These are phyloP conservation scores for Drosophila seclusa DNA, from an alignment of 2,888 invertebrate species.

Conservation along the genomic window DNA sequence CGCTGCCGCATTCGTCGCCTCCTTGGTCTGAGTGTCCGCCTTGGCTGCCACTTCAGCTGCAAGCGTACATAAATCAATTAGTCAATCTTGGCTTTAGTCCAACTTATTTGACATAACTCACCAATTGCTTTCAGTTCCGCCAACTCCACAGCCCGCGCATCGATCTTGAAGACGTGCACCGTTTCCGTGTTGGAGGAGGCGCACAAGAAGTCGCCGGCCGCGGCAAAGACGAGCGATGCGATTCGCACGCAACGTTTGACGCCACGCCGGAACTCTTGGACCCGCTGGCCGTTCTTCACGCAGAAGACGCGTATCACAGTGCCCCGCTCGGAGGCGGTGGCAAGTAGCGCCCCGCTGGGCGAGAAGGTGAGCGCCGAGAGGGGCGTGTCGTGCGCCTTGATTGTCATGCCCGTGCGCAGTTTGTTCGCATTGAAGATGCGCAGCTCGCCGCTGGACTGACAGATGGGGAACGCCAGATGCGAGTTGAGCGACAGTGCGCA, in stretches of 20 bases:
- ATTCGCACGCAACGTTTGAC: conserved; percentile 84
- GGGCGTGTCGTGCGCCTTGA: conserved; percentile 83
- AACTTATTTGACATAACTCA: conserved; percentile 21
- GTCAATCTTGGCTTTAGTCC: background rate
- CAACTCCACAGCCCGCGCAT: conserved; percentile 79
- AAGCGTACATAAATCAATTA: background rate
- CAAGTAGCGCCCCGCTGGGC: conserved; percentile 82
- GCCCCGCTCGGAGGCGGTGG: conserved; percentile 85
- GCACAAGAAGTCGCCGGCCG: conserved; percentile 82
- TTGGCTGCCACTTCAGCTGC: conserved; percentile 69
- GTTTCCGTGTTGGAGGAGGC: conserved; percentile 85
- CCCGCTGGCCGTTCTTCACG: conserved; percentile 84
- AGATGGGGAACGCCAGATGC: conserved; percentile 84
- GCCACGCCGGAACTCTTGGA: conserved; percentile 85
- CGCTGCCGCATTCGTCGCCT: conserved; percentile 10
- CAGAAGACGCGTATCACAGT: conserved; percentile 85
- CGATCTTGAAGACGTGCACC: conserved; percentile 84
- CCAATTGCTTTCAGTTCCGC: conserved; percentile 78
- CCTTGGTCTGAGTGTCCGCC: conserved; percentile 47
- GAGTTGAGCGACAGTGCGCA: conserved; percentile 84
- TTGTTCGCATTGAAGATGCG: conserved; percentile 84
- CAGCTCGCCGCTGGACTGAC: conserved; percentile 81
- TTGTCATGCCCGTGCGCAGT: conserved; percentile 78
- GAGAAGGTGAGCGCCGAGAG: conserved; percentile 84
- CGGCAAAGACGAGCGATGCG: conserved; percentile 83